These are phyloP conservation scores for Panopea generosa DNA, from an alignment of 2,888 invertebrate genomes.

Conservation along the genomic window DNA sequence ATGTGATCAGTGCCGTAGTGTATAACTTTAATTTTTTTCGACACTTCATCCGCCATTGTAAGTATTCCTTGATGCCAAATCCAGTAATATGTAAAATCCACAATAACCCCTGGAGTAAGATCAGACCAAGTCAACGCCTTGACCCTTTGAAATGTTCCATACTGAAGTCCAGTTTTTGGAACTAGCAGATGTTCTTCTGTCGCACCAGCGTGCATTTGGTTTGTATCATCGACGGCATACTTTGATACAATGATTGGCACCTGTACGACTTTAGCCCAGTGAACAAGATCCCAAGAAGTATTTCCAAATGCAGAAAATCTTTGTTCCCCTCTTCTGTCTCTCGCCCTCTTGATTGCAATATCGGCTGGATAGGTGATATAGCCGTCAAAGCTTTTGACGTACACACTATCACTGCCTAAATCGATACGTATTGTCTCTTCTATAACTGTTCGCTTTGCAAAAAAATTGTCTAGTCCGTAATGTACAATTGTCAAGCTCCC, in stretches of 20 bases:
- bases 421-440: conserved; percentile 26
- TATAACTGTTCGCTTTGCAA: conserved; percentile 20
- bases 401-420: conserved; percentile 9
- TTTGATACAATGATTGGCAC: conserved; percentile 11
- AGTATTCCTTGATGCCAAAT: conserved; percentile 46
- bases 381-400: conserved; percentile 26
- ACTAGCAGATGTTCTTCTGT: conserved; percentile 9
- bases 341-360: conserved; percentile 25
- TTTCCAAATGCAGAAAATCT: conserved; percentile 16
- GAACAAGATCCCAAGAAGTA: conserved; percentile 40
- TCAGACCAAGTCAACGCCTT: conserved; percentile 33
- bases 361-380: conserved; percentile 18
- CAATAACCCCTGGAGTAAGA: conserved; percentile 32
- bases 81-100: conserved; percentile 36
- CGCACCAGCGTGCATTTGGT: background rate
- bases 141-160: conserved; percentile 25
- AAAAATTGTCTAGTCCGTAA: conserved; percentile 23
- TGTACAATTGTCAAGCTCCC: conserved; percentile 25
- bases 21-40: conserved; percentile 35
- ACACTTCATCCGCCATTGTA: conserved; percentile 11
- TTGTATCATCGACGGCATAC: background rate
- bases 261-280: conserved; percentile 51
- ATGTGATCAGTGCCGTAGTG: conserved; percentile 44
- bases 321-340: conserved; percentile 24
- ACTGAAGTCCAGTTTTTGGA: conserved; percentile 17